A percentile compares a stretch with the other conserved stretches of the same genome.
Conservation (phyloP, 2,797 vertebrate species). For the Pachyuromys duprasi region DNA sequence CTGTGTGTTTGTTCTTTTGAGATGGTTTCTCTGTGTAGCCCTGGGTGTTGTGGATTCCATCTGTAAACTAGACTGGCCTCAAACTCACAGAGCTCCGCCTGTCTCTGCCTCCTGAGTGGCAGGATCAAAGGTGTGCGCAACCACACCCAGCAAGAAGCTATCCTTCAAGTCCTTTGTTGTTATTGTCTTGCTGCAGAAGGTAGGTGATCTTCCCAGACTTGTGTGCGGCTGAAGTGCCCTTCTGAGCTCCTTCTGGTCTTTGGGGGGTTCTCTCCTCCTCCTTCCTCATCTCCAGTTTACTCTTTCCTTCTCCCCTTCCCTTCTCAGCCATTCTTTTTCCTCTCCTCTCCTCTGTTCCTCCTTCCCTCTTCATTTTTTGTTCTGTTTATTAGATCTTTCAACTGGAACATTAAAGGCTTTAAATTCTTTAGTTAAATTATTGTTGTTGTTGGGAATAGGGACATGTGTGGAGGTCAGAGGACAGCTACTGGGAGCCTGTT, state of each 20-base stretch:
- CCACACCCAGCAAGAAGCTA: too few species aligned
- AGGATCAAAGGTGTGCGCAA: too few species aligned
- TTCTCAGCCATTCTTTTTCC: not conserved
- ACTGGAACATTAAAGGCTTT: not conserved
- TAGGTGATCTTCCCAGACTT: constrained; percentile 10
- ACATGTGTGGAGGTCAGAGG: not conserved
- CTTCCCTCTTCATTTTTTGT: not conserved
- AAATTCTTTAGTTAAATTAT: not conserved
- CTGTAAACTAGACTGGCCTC: too few species aligned
- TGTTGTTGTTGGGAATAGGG: not conserved
- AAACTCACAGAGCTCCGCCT: too few species aligned
- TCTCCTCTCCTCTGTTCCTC: accelerated
- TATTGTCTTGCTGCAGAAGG: not conserved
- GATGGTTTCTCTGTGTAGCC: too few species aligned
- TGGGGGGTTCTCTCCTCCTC: not conserved
- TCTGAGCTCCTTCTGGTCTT: not conserved
- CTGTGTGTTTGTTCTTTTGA: too few species aligned
- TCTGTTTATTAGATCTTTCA: constrained; percentile 10
- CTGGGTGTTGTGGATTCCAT: too few species aligned
- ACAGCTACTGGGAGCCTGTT: not conserved
- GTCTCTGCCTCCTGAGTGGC: too few species aligned
- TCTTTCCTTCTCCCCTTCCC: too few species aligned
- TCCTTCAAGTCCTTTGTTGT: not conserved
- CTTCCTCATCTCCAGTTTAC: not conserved
- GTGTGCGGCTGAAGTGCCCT: constrained; percentile 23